A percentile compares a stretch with the other conserved stretches of the same genome.
These are phyloP conservation scores for Drosophila mulleri DNA, from an alignment of 2,888 invertebrate species.

Conservation along the genomic window DNA sequence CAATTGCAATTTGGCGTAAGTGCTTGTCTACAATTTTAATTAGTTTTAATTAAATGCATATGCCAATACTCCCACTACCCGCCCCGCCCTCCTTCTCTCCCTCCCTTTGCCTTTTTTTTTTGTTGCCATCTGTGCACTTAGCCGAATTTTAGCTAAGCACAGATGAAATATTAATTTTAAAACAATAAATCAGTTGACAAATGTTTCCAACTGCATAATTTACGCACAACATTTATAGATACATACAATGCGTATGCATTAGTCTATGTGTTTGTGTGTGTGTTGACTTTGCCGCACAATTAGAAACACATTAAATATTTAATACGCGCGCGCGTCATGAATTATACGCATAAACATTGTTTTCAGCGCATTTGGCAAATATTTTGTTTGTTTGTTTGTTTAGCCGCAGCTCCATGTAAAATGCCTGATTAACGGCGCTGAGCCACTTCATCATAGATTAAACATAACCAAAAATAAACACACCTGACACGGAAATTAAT, in stretches of 20 bases:
- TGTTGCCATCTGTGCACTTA: conserved; percentile 55
- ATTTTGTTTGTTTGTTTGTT: conserved; percentile 33
- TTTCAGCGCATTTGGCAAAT: conserved; percentile 46
- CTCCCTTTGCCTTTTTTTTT: background rate
- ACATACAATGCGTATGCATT: conserved; percentile 12
- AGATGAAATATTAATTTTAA: conserved; percentile 58
- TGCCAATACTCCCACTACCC: conserved; percentile 16
- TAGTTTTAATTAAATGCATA: conserved; percentile 66
- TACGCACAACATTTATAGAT: conserved; percentile 20
- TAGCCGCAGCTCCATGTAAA: conserved; percentile 17
- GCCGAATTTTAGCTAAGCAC: conserved; percentile 35
- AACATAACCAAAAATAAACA: conserved; percentile 44
- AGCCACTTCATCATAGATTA: conserved; percentile 40
- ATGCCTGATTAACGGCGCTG: conserved; percentile 45
- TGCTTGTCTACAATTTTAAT: conserved; percentile 75
- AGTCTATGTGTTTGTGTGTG: conserved; percentile 20
- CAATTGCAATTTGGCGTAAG: conserved; percentile 59
- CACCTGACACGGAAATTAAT: conserved; percentile 48
- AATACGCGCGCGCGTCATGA: conserved; percentile 46
- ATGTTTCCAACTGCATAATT: conserved; percentile 54
- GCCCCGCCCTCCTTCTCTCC: background rate
- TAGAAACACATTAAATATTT: conserved; percentile 76
- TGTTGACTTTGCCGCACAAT: conserved; percentile 64
- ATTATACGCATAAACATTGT: conserved; percentile 49
- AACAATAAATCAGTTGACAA: conserved; percentile 72